Base-by-base conservation (phyloP, 2,888 invertebrate genomes). In the Piscicola geometra region DNA sequence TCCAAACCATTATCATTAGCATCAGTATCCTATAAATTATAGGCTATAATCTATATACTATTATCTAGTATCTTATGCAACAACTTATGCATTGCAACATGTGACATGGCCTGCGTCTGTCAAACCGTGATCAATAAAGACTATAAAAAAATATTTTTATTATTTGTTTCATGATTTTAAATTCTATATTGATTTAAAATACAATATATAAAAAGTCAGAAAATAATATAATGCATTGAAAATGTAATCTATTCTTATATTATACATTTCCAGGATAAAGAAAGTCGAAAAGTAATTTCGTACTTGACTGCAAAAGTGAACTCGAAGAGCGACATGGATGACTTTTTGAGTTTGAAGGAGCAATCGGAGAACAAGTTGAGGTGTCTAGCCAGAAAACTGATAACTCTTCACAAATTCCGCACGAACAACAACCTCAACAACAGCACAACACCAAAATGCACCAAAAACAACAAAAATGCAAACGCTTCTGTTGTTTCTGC, bases 391-490 rank as follows among this genome's bases (percentile, higher is more conserved):
- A 47, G 52, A 52, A 73, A 60, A 32, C 73, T 73, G 0, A 73
- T 56, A 28, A 73, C 32, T 35, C 25, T 73, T 5, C 73, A 73
- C 73, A 73, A 73, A n/a, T 73, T 56, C 36, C 28, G 60, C 15
- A 73, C 35, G 21, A 73, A 73, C 73, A 73, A 73, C 73, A 73
- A 56, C 25, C 73, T 73, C 64, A 73, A 73, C 73, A 73, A 73
- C 64, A 73, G 64, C 73, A 56, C n/a, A 33, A 70, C 2, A 33
- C 5, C 5, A 5, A 67, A 67, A 12, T 3, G 2, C 28, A 67
- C 15, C n/a, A n/a, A n/a, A n/a, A 5, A 36, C n/a, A 47, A 70
- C 70, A 47, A 47, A 41, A 47, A 28, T 25, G 41, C 25, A 9
- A 47, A 35, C 70, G 70, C 70, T 47, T n/a, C 30, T n/a, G 5